Evolutionary conservation across 1,140 invertebrate genomes (phyloP).

Genomic region (Drosophila punjabiensis): DNA sequence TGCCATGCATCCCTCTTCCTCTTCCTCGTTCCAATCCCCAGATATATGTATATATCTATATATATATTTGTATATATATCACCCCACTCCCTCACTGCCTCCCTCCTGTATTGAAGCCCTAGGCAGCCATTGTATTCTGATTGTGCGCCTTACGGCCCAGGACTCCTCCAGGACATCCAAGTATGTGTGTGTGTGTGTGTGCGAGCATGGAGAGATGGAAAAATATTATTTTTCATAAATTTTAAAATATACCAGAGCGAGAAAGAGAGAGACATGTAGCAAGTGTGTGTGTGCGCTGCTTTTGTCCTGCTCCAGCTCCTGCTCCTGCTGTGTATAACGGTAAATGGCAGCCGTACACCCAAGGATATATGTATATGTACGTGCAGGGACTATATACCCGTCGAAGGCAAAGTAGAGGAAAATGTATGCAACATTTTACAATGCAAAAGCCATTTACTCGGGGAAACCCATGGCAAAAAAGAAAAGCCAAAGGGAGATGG

Average conservation of each 20-base stretch:
- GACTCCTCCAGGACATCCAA: constrained; percentile 41
- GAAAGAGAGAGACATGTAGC: constrained; percentile 17
- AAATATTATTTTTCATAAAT: constrained; percentile 85
- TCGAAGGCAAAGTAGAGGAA: constrained; percentile 79
- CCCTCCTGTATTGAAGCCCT: constrained; percentile 21
- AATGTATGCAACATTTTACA: constrained; percentile 84
- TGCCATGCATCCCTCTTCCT: constrained; percentile 26
- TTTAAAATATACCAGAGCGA: constrained; percentile 75
- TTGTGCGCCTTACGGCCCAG: constrained; percentile 73
- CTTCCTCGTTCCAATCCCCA: neutral
- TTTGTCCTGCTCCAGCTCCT: constrained; percentile 42
- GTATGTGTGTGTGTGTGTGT: constrained; percentile 27
- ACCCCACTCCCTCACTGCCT: neutral
- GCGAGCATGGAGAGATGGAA: constrained; percentile 67
- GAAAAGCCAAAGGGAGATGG: constrained; percentile 33
- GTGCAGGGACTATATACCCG: constrained; percentile 23
- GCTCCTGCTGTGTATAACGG: constrained; percentile 30
- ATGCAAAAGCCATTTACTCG: constrained; percentile 82
- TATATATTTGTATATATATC: constrained; percentile 17
- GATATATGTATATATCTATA: neutral
- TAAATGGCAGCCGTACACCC: constrained; percentile 45
- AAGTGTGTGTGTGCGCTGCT: constrained; percentile 26
- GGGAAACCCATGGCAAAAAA: constrained; percentile 18
- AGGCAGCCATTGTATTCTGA: constrained; percentile 81
- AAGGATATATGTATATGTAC: constrained; percentile 25